phyloP scores from a whole-genome alignment of 2,113 vertebrate genomes.

The Cercocebus atys region DNA sequence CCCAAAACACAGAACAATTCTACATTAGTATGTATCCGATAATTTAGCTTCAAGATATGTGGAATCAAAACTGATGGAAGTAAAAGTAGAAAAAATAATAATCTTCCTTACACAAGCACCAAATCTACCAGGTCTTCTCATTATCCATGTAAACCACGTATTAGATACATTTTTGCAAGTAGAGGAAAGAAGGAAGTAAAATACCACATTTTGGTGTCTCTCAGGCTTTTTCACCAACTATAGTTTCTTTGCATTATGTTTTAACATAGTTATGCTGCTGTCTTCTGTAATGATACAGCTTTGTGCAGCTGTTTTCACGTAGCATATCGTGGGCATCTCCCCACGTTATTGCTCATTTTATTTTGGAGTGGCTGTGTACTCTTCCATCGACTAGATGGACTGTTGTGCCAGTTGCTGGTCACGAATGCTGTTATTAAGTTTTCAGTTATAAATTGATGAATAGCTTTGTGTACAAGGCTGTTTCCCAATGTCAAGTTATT shows the following conservation, averaged over 20 bases:
- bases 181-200: neutral
- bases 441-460: neutral
- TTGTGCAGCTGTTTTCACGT: neutral
- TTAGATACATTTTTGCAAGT: rapidly evolving
- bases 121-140: rapidly evolving
- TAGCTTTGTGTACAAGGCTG: neutral
- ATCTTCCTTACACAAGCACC: rapidly evolving
- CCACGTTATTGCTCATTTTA: rapidly evolving
- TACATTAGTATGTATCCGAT: neutral
- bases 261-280: rapidly evolving
- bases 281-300: rapidly evolving
- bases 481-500: neutral
- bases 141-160: neutral
- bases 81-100: neutral
- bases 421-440: rapidly evolving
- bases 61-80: neutral
- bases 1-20: neutral
- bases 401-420: rapidly evolving
- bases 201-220: rapidly evolving
- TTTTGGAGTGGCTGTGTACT: rapidly evolving
- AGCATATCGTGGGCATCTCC: rapidly evolving
- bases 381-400: rapidly evolving
- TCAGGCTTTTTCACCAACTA: rapidly evolving
- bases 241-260: neutral
- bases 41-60: neutral